phyloP scores from a whole-genome alignment of 2,888 invertebrate genomes.

The Amblyjoppa fuscipennis region DNA sequence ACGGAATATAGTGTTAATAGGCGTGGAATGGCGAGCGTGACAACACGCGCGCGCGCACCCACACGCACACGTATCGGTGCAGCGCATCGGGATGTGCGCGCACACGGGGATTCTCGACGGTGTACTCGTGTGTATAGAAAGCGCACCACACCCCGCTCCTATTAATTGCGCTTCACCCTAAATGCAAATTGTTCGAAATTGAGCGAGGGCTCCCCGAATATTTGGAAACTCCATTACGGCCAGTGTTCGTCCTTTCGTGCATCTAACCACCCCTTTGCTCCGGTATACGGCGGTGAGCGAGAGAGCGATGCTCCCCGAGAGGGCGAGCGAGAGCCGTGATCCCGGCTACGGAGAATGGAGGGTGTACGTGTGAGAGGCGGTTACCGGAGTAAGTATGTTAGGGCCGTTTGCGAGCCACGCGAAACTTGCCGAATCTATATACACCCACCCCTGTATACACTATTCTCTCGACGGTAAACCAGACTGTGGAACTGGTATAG shows the following conservation, averaged over 20 bases:
- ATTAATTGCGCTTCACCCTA: slow-evolving; percentile 85
- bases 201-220: slow-evolving; percentile 85
- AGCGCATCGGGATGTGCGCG: background rate
- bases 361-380: slow-evolving; percentile 58
- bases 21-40: slow-evolving; percentile 82
- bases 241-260: slow-evolving; percentile 81
- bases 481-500: background rate
- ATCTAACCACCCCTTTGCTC: slow-evolving; percentile 67
- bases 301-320: slow-evolving; percentile 58
- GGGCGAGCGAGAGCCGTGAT: slow-evolving; percentile 48
- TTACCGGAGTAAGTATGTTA: slow-evolving; percentile 66
- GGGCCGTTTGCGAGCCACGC: slow-evolving; percentile 59
- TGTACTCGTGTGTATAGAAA: slow-evolving; percentile 45
- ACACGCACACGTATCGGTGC: background rate
- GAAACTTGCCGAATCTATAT: slow-evolving; percentile 52
- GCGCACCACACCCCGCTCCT: slow-evolving; percentile 79
- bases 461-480: slow-evolving; percentile 7
- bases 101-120: background rate
- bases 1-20: slow-evolving; percentile 85
- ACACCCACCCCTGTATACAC: slow-evolving; percentile 6
- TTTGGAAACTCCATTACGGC: slow-evolving; percentile 85
- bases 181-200: slow-evolving; percentile 85
- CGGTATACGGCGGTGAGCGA: slow-evolving; percentile 36
- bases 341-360: slow-evolving; percentile 49
- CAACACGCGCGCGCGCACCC: slow-evolving; percentile 73